These are phyloP conservation scores for Syngnathoides biaculeatus DNA, from an alignment of 2,113 vertebrate species.

Conservation along the genomic window DNA sequence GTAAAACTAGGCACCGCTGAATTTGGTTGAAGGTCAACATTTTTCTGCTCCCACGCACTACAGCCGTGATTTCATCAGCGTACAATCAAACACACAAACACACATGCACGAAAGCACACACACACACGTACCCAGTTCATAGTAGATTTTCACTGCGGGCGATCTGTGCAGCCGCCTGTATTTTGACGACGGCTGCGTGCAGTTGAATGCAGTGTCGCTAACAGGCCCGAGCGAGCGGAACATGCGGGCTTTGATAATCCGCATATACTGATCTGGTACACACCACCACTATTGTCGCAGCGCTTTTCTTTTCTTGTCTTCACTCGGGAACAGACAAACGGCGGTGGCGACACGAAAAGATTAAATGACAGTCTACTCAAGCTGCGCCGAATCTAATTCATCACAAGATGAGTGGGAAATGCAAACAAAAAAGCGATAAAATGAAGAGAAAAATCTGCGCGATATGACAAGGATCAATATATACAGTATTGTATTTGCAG, in stretches of 20 bases:
- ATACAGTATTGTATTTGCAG: no score
- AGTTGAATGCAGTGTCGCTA: conserved; percentile 50
- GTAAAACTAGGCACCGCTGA: no score
- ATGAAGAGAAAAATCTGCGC: no score
- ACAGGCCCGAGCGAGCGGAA: conserved; percentile 47
- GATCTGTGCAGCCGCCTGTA: conserved; percentile 60
- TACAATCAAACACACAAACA: no score
- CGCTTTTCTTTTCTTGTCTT: conserved; percentile 16
- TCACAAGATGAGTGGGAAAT: neutral
- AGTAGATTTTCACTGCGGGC: conserved; percentile 49
- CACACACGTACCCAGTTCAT: no score
- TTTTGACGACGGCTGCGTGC: conserved; percentile 57
- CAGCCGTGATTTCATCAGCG: neutral
- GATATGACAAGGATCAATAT: no score
- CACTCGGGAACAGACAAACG: conserved; percentile 49
- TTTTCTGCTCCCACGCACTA: neutral
- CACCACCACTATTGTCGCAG: conserved; percentile 31
- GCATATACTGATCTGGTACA: conserved; percentile 28
- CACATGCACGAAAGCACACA: no score
- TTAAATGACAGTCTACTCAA: neutral
- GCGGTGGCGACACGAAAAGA: neutral
- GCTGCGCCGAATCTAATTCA: no score
- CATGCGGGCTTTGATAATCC: conserved; percentile 52
- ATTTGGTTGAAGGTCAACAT: no score
- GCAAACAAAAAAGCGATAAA: no score